These are phyloP conservation scores for Agapetus fuscipes DNA, from an alignment of 2,888 invertebrate species.

Conservation along the genomic window DNA sequence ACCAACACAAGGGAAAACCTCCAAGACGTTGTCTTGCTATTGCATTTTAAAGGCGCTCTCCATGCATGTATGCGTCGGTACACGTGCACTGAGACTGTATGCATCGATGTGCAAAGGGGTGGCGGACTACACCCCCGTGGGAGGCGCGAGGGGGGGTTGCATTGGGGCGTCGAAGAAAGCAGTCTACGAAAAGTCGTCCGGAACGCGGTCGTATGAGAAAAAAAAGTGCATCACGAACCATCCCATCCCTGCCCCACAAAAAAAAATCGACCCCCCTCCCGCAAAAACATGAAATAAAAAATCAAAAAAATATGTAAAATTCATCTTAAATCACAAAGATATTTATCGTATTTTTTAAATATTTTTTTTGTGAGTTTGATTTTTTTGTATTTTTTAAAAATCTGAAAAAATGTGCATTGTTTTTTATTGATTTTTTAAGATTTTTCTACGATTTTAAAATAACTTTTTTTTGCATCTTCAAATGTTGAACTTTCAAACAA, in stretches of 20 bases:
- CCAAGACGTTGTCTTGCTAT: no score
- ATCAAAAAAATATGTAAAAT: not conserved
- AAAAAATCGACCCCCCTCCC: not conserved
- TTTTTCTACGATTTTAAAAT: no score
- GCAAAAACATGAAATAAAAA: not conserved
- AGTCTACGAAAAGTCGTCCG: conserved; percentile 14
- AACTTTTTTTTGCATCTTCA: no score
- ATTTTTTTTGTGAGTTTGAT: not conserved
- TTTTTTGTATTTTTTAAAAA: not conserved
- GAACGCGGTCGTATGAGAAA: not conserved
- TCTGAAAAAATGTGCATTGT: not conserved
- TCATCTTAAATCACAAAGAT: not conserved
- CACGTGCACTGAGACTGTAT: not conserved
- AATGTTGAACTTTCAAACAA: not conserved
- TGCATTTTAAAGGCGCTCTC: no score
- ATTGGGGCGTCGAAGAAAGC: conserved; percentile 12
- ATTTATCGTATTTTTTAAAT: not conserved
- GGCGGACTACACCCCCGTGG: not conserved
- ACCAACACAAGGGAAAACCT: no score
- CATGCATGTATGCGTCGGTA: not conserved
- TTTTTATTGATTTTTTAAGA: no score
- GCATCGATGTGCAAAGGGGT: no score
- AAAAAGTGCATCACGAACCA: no score
- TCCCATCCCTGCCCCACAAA: not conserved
- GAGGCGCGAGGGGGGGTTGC: not conserved